Base-by-base conservation (phyloP, 2,113 vertebrate genomes). In the Lethenteron reissneri region DNA sequence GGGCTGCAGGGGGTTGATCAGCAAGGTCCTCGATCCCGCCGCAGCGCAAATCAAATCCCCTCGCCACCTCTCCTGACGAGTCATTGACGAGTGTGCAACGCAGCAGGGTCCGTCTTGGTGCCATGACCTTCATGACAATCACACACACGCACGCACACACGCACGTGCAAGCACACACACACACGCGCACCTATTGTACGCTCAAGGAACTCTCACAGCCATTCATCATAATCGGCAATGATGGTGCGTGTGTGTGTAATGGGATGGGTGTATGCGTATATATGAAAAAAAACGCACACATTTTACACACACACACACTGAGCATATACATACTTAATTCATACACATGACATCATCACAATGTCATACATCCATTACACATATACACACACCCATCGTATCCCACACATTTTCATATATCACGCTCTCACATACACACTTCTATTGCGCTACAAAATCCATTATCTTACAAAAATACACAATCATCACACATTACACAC, bases 131-230 rank as follows among this genome's bases (percentile, higher is more conserved):
- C 17, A 19, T 64, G 14, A 68, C 64, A 68, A n/a, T 17, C 64
- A 68, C 64, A 68, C 64, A 68, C 64, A 11, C 64, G 25, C 64
- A 68, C 64, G 11, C 64, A 68, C 64, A 68, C 64, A 10, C 64
- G 10, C 64, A 68, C 64, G 25, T 25, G 25, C 64, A 68, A n/a
- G 10, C 64, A 68, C 64, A 68, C 64, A 68, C 64, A 68, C 64
- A 68, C 62, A 68, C 62, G 11, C 64, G 25, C 60, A 8, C 14
- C 60, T 19, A 15, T 15, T 64, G 17, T 15, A 64, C 41, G 41
- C 41, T 41, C 41, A 41, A 41, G 6, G 5, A 5, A 41, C 41
- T 41, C 41, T 41, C 41, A 41, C 6, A 41, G 41, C 41, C 41
- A 41, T 41, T 41, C 4, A 41, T 41, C 41, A 41, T 41, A 41